A percentile compares a stretch with the other conserved stretches of the same genome.
phyloP scores from a whole-genome alignment of 2,797 vertebrate species.

The Sebastolobus altivelis region DNA sequence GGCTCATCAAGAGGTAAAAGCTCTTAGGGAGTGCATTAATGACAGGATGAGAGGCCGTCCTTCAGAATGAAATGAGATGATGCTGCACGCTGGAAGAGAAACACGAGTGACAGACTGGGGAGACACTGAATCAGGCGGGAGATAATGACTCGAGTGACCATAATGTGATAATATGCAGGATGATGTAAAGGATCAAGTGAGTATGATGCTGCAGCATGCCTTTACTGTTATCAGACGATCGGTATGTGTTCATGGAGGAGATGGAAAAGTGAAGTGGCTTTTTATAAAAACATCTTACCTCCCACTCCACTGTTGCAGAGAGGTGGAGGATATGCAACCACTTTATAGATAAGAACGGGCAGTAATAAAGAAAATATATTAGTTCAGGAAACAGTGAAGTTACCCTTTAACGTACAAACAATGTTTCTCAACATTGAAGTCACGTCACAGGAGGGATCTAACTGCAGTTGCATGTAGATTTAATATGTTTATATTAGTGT shows the following conservation, averaged over 20 bases:
- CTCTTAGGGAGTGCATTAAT: conserved; percentile 64
- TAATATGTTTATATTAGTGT: background rate
- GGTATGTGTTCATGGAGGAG: conserved; percentile 18
- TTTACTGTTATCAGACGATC: conserved; percentile 30
- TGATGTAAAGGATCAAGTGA: conserved; percentile 19
- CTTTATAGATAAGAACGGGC: conserved; percentile 71
- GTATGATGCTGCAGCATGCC: conserved; percentile 50
- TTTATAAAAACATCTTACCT: conserved; percentile 80
- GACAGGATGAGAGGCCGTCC: conserved; percentile 52
- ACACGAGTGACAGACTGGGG: conserved; percentile 30
- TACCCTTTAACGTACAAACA: conserved; percentile 19
- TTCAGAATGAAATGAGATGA: conserved; percentile 53
- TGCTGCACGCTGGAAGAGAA: conserved; percentile 19
- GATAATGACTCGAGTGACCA: conserved; percentile 32
- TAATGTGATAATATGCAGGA: conserved; percentile 26
- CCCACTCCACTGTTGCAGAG: conserved; percentile 83
- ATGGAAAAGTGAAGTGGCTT: conserved; percentile 39
- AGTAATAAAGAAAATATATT: conserved; percentile 54
- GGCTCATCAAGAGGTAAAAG: conserved; percentile 69
- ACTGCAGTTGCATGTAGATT: background rate
- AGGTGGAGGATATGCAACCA: conserved; percentile 86
- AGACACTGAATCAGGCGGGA: conserved; percentile 32
- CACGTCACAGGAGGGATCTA: background rate
- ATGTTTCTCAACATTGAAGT: background rate
- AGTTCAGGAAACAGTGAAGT: conserved; percentile 31